phyloP scores from a whole-genome alignment of 2,113 vertebrate species.

The Carassius carassius region DNA sequence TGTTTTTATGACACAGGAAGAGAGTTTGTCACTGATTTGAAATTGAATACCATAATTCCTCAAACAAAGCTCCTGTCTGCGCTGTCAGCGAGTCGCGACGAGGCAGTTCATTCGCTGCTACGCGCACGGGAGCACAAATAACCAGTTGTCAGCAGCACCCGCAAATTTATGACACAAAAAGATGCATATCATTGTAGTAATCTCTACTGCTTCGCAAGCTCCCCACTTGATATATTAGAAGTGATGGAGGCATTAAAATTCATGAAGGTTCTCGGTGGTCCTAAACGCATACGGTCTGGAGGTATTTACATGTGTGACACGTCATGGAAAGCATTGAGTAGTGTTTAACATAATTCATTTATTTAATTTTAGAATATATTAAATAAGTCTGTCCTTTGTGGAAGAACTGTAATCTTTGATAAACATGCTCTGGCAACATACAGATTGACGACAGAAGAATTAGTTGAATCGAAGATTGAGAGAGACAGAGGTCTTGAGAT shows the following conservation, averaged over 20 bases:
- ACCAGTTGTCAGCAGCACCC: constrained; percentile 32
- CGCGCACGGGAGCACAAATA: constrained; percentile 27
- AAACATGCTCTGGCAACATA: constrained; percentile 56
- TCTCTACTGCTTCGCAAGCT: constrained; percentile 27
- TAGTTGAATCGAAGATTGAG: constrained; percentile 55
- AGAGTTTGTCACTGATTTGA: constrained; percentile 50
- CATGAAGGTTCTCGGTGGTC: constrained; percentile 46
- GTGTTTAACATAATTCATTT: background rate
- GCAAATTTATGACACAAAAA: constrained; percentile 51
- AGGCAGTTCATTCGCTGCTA: constrained; percentile 32
- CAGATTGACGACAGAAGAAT: constrained; percentile 53
- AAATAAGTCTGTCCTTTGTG: background rate
- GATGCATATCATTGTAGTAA: constrained; percentile 45
- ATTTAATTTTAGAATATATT: constrained; percentile 11
- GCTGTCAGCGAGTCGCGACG: constrained; percentile 16
- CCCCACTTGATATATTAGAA: constrained; percentile 47
- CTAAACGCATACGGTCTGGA: constrained; percentile 30
- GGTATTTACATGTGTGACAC: constrained; percentile 47
- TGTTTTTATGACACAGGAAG: constrained; percentile 45
- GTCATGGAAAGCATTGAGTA: background rate
- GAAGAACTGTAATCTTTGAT: constrained; percentile 40
- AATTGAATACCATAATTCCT: constrained; percentile 54
- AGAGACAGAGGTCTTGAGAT: constrained; percentile 52
- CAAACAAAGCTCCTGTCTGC: constrained; percentile 23
- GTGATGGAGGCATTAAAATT: constrained; percentile 52